Conservation (phyloP, 2,797 vertebrate genomes). For the Tarsius wallacei region DNA sequence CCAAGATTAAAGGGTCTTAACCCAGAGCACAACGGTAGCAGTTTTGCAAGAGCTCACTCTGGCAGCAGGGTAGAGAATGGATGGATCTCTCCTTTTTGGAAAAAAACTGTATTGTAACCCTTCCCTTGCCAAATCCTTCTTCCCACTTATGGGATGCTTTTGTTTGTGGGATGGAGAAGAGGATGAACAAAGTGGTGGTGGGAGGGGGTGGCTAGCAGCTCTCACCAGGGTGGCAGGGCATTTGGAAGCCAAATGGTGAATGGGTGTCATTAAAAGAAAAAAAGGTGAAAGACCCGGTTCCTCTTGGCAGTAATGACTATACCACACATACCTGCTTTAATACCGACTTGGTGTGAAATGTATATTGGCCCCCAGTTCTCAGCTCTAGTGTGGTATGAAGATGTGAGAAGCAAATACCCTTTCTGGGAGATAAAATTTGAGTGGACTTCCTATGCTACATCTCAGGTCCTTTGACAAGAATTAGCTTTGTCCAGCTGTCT, state of each 20-base stretch:
- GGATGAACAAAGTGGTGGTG: neutral
- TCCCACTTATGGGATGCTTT: neutral
- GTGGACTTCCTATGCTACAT: neutral
- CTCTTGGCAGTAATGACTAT: neutral
- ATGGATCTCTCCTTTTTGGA: neutral
- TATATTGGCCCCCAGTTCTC: neutral
- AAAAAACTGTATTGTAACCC: neutral
- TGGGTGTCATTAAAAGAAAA: neutral
- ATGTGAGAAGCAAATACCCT: neutral
- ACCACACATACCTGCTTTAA: neutral
- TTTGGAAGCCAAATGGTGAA: neutral
- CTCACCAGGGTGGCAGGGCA: neutral
- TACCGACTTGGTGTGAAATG: neutral
- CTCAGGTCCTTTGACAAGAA: constrained; percentile 1
- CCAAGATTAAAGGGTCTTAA: neutral
- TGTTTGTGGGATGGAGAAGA: neutral
- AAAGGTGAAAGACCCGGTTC: neutral
- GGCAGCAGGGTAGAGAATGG: neutral
- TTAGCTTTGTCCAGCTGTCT: constrained; percentile 53
- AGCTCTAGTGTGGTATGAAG: neutral
- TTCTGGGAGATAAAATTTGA: constrained; percentile 42
- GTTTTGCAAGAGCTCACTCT: neutral
- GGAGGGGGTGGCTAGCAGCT: neutral
- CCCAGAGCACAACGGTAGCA: neutral
- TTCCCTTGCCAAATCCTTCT: neutral